Evolutionary conservation across 2,888 invertebrate species (phyloP), one percentile per base, ranked within the genome.

Genomic region (Drosophila fungiperda): DNA sequence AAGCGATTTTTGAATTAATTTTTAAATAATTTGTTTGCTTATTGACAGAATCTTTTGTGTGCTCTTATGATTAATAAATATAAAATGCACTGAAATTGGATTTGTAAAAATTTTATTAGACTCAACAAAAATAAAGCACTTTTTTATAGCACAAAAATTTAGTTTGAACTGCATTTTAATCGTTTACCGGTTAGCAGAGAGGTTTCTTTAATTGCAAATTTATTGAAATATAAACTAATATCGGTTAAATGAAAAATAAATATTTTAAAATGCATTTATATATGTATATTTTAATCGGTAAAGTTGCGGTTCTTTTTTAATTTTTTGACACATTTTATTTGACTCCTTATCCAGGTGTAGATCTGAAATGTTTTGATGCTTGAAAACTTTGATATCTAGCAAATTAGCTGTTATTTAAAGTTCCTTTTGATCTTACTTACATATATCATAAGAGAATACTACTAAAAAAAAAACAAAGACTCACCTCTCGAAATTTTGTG

Each of bases 1-100:
- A 68, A 69, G 53, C 71, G 57, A 59, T 64, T 80, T 78, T 62
- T 45, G 70, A 70, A 58, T 53, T 20, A 67, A 59, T 86, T 73
- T 78, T 89, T 85, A 64, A 85, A 73, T 78, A 64, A 73, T 61
- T 57, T 59, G 61, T 73, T 62, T 73, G 55, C 68, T 76, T 73
- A 76, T 82, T 73, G 76, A 4, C 15, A 15, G 7, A 1, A 29
- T 29, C 1, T 15, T 15, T 45, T 45, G 8, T 15, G 8, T 23
- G 45, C 15, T 15, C 23, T 78, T 82, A 80, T 79, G 57, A 68
- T 29, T 57, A 20, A 15, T 29, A 32, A 9, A 3, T 6, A n/a
- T 15, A 11, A 57, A 57, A 42, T 57, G 38, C n/a, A 11, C 1
- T 52, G 32, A 20, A 32, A 52, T 32, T 52, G 17, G 11, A n/a